These are phyloP conservation scores for Gnathonemus longibarbis DNA, from an alignment of 2,113 vertebrate species.

Conservation along the genomic window DNA sequence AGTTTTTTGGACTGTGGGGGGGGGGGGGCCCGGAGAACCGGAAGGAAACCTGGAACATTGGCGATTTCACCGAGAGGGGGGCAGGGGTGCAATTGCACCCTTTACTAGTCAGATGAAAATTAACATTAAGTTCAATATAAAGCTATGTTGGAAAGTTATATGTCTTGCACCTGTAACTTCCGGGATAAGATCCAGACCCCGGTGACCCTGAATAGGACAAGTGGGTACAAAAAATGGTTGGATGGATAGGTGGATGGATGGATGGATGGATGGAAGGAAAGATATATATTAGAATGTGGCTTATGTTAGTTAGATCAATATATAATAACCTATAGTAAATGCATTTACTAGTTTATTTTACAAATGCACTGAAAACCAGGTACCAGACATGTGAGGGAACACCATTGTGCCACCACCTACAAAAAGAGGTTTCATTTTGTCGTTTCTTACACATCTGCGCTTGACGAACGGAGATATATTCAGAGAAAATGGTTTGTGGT, in stretches of 20 bases:
- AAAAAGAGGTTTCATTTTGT: neutral
- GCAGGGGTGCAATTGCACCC: neutral
- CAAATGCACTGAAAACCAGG: neutral
- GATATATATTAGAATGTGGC: neutral
- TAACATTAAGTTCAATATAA: neutral
- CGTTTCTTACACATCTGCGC: neutral
- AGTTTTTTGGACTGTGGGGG: neutral
- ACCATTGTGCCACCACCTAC: neutral
- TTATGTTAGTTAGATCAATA: neutral
- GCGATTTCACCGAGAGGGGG: neutral
- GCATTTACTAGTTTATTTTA: no score
- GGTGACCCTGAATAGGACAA: neutral
- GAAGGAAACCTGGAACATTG: neutral
- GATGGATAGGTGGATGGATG: no score
- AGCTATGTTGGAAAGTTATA: neutral
- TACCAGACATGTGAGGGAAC: neutral
- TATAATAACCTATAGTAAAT: neutral
- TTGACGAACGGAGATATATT: neutral
- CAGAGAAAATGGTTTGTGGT: neutral
- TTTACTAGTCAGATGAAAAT: neutral
- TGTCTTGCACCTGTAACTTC: neutral
- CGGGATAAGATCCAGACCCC: no score
- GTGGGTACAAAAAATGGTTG: neutral
- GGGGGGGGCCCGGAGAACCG: no score
- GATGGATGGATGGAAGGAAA: neutral